Evolutionary conservation across 2,113 vertebrate genomes (phyloP), one percentile per base, ranked within the genome.

Genomic region (Microtus pennsylvanicus): DNA sequence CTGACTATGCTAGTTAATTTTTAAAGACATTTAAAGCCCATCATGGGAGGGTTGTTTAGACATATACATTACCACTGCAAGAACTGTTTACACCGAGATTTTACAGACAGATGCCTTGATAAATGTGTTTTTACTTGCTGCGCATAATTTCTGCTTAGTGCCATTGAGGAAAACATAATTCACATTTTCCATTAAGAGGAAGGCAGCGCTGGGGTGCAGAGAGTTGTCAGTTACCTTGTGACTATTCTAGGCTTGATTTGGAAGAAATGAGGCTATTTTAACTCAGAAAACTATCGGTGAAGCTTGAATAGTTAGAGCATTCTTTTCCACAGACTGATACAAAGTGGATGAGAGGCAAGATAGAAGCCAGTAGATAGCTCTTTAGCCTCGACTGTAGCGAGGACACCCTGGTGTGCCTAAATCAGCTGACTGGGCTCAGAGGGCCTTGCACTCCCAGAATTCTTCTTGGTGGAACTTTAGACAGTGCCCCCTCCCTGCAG

Each of bases 101-200:
- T 91, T 94, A 74, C 16, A 90, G 87, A 82, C 1, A 4, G 85
- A 24, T 82, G 69, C 63, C 22, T 86, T 83, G 77, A 96, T 88
- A 87, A 70, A 93, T 94, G 89, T 96, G 89, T 92, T 96, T 97
- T 95, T 93, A 77, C 96, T 86, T 95, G 81, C 81, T 82, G 61
- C n/a, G 78, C 95, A 83, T 97, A 69, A 69, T 95, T 92, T 95
- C 76, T 87, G 61, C 58, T 5, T 26, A 22, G 45, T 10, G 30
- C 67, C 70, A 78, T 16, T 81, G 42, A 92, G 70, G 86, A 78
- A 86, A 88, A 63, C 13, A 13, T 81, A 80, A 82, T 55, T 90
- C n/a, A 55, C 33, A 6, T 58, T 96, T 96, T 78, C 85, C 89
- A 13, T 77, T 76, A 61, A 76, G 72, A 72, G 81, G 72, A 90